Conservation (phyloP, 2,113 vertebrate species). For the Eurystomus gularis region DNA sequence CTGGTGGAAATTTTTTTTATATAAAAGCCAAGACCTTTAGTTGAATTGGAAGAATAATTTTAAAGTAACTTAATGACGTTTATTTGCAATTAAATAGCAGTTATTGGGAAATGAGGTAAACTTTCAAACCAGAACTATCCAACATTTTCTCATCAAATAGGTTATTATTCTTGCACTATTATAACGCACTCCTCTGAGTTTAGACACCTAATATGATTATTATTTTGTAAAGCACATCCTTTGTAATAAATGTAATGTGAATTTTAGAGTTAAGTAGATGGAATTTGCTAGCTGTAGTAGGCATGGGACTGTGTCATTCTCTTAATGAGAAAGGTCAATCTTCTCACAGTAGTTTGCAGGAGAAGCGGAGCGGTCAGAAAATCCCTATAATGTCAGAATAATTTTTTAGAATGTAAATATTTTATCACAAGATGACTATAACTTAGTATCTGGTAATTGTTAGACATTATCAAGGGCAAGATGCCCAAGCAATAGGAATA, state of each 20-base stretch:
- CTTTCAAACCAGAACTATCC: not conserved
- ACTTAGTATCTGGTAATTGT: not conserved
- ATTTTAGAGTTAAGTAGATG: not conserved
- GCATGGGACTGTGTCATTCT: not conserved
- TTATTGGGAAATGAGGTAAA: not conserved
- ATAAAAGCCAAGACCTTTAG: not conserved
- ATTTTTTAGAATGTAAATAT: not conserved
- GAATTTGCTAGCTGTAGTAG: not conserved
- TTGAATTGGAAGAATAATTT: not conserved
- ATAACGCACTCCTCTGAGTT: not conserved
- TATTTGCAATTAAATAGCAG: not conserved
- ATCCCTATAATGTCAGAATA: not conserved
- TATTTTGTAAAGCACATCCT: not conserved
- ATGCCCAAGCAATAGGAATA: not conserved
- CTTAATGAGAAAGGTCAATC: not conserved
- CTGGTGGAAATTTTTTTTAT: not conserved
- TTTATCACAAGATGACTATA: not conserved
- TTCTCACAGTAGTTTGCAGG: not conserved
- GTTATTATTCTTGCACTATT: not conserved
- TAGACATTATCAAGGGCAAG: not conserved
- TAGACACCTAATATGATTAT: not conserved
- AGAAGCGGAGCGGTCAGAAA: not conserved
- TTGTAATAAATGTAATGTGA: not conserved
- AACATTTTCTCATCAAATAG: not conserved
- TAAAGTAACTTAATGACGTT: not conserved